Conservation (phyloP, 2,888 invertebrate genomes). For the Neoscelio sp. region DNA sequence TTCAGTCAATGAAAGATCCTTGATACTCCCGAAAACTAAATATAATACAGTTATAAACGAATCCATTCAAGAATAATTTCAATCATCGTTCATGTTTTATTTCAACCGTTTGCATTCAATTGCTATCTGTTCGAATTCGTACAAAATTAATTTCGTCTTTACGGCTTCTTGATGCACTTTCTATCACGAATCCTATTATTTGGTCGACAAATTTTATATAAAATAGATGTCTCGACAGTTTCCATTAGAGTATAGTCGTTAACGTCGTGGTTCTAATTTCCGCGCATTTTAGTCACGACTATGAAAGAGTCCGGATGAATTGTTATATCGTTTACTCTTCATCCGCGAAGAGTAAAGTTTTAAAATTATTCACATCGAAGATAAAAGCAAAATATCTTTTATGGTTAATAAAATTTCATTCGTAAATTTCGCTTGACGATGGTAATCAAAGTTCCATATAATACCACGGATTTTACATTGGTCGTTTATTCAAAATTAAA, state of each 20-base stretch:
- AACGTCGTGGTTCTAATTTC: conserved; percentile 5
- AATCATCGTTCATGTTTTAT: too few species aligned
- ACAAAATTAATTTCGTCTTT: conserved; percentile 2
- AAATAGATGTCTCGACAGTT: conserved; percentile 11
- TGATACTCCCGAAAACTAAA: too few species aligned
- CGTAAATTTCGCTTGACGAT: conserved; percentile 11
- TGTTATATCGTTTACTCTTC: conserved; percentile 5
- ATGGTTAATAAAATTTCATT: conserved; percentile 10
- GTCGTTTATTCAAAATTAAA: too few species aligned
- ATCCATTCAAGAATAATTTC: too few species aligned
- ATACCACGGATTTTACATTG: too few species aligned
- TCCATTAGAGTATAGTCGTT: conserved; percentile 13
- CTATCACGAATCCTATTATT: conserved; percentile 4
- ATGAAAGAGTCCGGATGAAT: conserved; percentile 3
- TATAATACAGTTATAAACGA: too few species aligned
- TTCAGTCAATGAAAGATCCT: too few species aligned
- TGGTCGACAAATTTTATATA: conserved; percentile 6
- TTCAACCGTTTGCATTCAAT: background rate
- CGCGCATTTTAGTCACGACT: conserved; percentile 3
- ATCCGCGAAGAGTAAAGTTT: background rate
- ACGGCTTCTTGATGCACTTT: background rate
- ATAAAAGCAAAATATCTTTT: background rate
- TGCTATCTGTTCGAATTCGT: background rate
- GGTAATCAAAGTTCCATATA: conserved; percentile 1
- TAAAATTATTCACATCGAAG: background rate